phyloP scores from a whole-genome alignment of 2,888 invertebrate species.

The Meiosimyza decipiens region DNA sequence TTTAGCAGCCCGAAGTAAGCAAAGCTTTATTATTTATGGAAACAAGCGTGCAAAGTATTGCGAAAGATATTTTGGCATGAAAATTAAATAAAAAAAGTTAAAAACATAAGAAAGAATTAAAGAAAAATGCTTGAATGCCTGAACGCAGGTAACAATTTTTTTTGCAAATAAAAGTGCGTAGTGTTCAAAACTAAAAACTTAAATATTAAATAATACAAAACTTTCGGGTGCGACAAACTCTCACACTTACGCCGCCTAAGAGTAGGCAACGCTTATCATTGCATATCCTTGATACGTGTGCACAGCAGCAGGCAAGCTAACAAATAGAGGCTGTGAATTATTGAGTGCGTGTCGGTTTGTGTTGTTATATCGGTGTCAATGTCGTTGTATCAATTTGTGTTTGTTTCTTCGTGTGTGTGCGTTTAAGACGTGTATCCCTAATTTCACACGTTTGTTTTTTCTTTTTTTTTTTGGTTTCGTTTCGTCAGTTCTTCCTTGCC shows the following conservation, averaged over 20 bases:
- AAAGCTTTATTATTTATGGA: background rate
- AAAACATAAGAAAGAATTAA: background rate
- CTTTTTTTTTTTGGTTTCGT: too few species aligned
- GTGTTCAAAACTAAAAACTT: background rate
- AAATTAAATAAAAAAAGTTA: conserved; percentile 12
- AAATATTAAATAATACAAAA: too few species aligned
- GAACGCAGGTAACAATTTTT: too few species aligned
- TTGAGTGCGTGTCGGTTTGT: background rate
- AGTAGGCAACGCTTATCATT: conserved; percentile 12
- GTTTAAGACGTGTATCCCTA: background rate
- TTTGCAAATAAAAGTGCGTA: background rate
- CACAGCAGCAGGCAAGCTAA: background rate
- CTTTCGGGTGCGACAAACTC: too few species aligned
- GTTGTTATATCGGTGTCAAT: conserved; percentile 35
- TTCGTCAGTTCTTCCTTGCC: too few species aligned
- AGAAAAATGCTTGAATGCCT: background rate
- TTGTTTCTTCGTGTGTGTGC: conserved; percentile 15
- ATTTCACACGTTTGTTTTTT: background rate
- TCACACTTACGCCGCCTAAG: too few species aligned
- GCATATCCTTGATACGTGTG: conserved; percentile 29
- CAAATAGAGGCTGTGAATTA: conserved; percentile 16
- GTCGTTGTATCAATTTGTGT: conserved; percentile 20
- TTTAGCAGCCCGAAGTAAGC: too few species aligned
- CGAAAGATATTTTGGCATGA: background rate
- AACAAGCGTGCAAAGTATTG: background rate